Percentiles rank a stretch among this genome's conserved stretches.
Conservation (phyloP, 2,888 invertebrate species). For the Arrhopalites spinosus region DNA sequence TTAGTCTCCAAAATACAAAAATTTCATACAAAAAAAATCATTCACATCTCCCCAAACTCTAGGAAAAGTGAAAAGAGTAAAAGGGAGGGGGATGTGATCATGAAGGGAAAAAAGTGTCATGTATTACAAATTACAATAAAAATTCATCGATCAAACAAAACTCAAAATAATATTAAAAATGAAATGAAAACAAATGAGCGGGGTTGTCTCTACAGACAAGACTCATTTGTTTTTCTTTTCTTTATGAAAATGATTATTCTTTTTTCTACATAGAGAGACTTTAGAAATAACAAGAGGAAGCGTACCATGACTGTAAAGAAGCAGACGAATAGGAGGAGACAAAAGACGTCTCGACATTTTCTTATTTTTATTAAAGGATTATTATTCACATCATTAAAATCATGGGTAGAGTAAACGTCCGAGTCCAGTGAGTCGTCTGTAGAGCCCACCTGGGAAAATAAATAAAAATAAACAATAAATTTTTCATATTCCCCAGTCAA, state of each 20-base stretch:
- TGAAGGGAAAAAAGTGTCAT: neutral
- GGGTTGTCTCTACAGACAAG: too few relatives aligned
- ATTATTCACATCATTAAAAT: slow-evolving; percentile 23
- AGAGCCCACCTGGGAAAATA: slow-evolving; percentile 21
- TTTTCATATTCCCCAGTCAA: neutral
- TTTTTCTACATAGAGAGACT: too few relatives aligned
- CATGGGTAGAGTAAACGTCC: neutral
- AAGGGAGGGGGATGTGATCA: neutral
- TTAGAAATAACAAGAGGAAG: too few relatives aligned
- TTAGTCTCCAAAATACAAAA: too few relatives aligned
- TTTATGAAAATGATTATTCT: too few relatives aligned
- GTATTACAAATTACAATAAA: neutral
- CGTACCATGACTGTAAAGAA: slow-evolving; percentile 66
- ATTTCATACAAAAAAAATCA: too few relatives aligned
- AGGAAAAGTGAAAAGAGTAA: too few relatives aligned
- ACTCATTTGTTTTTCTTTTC: too few relatives aligned
- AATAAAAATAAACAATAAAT: neutral
- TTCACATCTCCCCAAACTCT: too few relatives aligned
- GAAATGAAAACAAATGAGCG: too few relatives aligned
- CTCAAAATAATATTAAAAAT: too few relatives aligned
- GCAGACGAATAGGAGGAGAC: slow-evolving; percentile 63
- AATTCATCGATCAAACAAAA: slow-evolving; percentile 33
- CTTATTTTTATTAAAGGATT: slow-evolving; percentile 55
- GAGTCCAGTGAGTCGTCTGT: slow-evolving; percentile 27
- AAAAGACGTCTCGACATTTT: slow-evolving; percentile 65